phyloP scores from a whole-genome alignment of 2,797 vertebrate genomes.

The Onychomys leucogaster region DNA sequence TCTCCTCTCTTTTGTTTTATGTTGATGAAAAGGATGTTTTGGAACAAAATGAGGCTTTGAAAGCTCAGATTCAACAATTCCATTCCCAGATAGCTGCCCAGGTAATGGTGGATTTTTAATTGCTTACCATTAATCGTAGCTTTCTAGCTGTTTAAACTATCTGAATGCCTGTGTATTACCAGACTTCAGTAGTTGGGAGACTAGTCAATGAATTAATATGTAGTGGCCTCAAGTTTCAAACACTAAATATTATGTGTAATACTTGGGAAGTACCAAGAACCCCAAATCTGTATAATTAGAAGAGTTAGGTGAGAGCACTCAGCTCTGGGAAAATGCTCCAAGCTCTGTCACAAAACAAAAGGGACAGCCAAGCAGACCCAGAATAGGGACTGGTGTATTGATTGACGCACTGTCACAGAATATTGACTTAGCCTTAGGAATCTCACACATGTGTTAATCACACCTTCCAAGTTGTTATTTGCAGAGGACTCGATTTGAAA shows the following conservation, averaged over 20 bases:
- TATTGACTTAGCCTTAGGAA: neutral
- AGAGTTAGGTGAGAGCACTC: neutral
- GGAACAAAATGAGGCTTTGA: constrained; percentile 95
- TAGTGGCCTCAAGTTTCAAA: neutral
- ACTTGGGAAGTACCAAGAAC: constrained; percentile 23
- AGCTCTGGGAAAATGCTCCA: neutral
- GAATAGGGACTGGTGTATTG: neutral
- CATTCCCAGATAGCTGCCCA: constrained; percentile 95
- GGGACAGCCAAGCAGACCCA: constrained; percentile 24
- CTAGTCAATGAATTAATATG: neutral
- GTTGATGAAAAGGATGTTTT: constrained; percentile 93
- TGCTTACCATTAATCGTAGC: constrained; percentile 57
- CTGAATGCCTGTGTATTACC: neutral
- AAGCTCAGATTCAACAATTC: constrained; percentile 93
- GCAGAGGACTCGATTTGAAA: constrained; percentile 40
- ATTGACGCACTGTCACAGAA: neutral
- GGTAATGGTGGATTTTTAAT: constrained; percentile 87
- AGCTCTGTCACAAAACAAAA: neutral
- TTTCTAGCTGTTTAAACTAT: neutral
- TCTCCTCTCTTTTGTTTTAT: constrained; percentile 69
- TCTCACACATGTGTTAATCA: neutral
- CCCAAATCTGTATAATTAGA: neutral
- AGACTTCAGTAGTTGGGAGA: neutral
- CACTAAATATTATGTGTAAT: neutral
- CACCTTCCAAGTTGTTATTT: constrained; percentile 4